Evolutionary conservation across 2,888 invertebrate genomes (phyloP).

Genomic region (Caenorhabditis sulstoni): DNA sequence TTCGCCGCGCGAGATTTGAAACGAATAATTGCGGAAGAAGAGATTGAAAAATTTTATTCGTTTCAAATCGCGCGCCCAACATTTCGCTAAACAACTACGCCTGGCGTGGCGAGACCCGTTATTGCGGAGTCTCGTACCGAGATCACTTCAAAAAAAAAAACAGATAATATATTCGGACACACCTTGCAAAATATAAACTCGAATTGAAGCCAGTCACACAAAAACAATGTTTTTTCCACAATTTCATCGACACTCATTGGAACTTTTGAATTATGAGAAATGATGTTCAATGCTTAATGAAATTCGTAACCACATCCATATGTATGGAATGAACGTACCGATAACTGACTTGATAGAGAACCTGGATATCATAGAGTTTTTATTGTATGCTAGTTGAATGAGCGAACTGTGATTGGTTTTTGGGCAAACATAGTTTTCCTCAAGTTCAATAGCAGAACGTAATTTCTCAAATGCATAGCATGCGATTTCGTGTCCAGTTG

Average conservation of each 20-base stretch:
- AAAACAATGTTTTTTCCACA: conserved; percentile 54
- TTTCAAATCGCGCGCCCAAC: no score
- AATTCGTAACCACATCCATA: background rate
- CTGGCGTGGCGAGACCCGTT: no score
- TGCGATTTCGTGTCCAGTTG: conserved; percentile 30
- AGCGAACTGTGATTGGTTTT: conserved; percentile 55
- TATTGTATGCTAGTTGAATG: conserved; percentile 73
- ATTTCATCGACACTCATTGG: conserved; percentile 43
- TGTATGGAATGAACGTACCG: conserved; percentile 54
- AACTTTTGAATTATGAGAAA: background rate
- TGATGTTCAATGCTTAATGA: conserved; percentile 42
- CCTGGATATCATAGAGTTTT: conserved; percentile 70
- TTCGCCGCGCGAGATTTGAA: no score
- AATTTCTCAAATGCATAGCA: conserved; percentile 40
- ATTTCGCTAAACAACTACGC: no score
- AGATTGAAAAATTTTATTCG: no score
- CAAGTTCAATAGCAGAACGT: conserved; percentile 5
- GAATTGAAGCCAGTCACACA: conserved; percentile 73
- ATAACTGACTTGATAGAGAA: conserved; percentile 70
- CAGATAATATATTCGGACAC: no score
- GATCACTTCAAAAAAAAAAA: no score
- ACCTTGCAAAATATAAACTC: conserved; percentile 71
- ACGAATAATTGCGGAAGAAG: no score
- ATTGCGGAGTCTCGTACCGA: no score
- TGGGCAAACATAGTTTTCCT: conserved; percentile 20